Percentiles rank a stretch among this genome's conserved stretches.
These are phyloP conservation scores for Trematomus loennbergii DNA, from an alignment of 2,113 vertebrate genomes.

Conservation along the genomic window DNA sequence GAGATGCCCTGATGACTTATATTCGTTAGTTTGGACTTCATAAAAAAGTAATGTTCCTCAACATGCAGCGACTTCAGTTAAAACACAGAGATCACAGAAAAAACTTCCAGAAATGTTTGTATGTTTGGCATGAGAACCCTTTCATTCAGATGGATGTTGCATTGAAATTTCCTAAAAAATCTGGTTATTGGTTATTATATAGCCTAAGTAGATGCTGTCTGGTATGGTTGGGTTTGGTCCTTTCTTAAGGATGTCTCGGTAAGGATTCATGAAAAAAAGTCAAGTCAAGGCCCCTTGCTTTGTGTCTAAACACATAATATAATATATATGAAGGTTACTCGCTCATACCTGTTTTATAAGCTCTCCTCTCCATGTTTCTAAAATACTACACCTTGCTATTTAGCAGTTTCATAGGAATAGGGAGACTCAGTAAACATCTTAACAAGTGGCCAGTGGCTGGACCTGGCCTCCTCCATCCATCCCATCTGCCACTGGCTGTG, in stretches of 20 bases:
- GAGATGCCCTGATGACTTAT: not conserved
- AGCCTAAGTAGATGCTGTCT: too few species aligned
- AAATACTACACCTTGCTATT: constrained; percentile 9
- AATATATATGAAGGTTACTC: not conserved
- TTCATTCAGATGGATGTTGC: not conserved
- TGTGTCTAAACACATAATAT: not conserved
- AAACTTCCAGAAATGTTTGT: not conserved
- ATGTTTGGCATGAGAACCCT: not conserved
- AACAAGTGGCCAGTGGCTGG: constrained; percentile 31
- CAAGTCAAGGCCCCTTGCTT: too few species aligned
- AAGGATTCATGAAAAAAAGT: not conserved
- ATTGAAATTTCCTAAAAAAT: not conserved
- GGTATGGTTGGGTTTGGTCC: not conserved
- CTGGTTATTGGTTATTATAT: too few species aligned
- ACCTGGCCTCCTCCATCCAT: constrained; percentile 34
- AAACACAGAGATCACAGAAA: not conserved
- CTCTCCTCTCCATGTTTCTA: constrained; percentile 6
- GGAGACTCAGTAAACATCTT: constrained; percentile 18
- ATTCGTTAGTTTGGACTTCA: not conserved
- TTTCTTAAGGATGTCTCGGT: not conserved
- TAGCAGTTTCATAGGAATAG: not conserved
- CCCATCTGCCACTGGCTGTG: constrained; percentile 53
- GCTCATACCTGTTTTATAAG: not conserved
- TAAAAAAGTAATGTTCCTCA: not conserved
- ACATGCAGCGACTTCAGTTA: not conserved